Evolutionary conservation across 2,888 invertebrate species (phyloP).

Genomic region (Cosmia trapezina): DNA sequence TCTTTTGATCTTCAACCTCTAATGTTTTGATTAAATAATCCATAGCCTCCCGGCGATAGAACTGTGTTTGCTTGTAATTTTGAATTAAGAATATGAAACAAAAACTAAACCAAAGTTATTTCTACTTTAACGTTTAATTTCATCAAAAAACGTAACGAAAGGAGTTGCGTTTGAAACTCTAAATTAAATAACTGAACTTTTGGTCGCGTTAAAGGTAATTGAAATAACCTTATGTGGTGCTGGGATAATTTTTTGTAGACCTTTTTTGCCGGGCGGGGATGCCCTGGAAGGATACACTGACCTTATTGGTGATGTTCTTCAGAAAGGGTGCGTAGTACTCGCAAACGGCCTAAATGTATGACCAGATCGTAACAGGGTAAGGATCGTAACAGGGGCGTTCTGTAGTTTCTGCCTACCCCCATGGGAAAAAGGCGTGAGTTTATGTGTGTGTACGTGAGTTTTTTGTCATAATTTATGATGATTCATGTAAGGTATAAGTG

Average conservation of each 20-base stretch:
- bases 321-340: not conserved
- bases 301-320: not conserved
- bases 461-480: too few relatives aligned
- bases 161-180: slow-evolving; percentile 29
- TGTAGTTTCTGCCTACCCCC: not conserved
- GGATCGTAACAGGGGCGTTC: not conserved
- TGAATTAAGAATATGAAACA: slow-evolving; percentile 37
- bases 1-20: slow-evolving; percentile 51
- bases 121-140: slow-evolving; percentile 17
- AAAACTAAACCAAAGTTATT: slow-evolving; percentile 30
- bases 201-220: slow-evolving; percentile 27
- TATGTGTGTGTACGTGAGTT: not conserved
- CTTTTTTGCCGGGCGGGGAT: not conserved
- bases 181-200: slow-evolving; percentile 43
- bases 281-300: too few relatives aligned
- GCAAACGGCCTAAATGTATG: not conserved
- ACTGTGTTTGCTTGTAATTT: slow-evolving; percentile 41
- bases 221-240: not conserved
- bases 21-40: slow-evolving; percentile 37
- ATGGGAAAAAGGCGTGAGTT: not conserved
- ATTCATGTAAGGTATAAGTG: too few relatives aligned
- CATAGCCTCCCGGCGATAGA: slow-evolving; percentile 23
- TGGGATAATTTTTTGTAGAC: not conserved
- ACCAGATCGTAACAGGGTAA: not conserved
- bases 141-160: slow-evolving; percentile 19